Conservation (phyloP, 2,797 vertebrate genomes). For the Chelidonichthys spinosus region DNA sequence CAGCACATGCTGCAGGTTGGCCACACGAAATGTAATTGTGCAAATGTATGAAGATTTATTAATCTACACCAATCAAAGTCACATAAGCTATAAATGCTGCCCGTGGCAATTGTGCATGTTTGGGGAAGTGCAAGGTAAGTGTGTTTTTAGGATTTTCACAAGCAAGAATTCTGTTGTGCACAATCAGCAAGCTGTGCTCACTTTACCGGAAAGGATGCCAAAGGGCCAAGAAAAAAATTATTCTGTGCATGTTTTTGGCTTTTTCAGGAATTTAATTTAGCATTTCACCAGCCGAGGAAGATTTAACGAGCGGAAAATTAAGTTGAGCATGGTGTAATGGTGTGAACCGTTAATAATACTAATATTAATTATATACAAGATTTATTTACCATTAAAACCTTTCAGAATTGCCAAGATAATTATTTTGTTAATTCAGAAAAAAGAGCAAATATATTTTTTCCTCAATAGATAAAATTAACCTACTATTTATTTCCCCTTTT, state of each 20-base stretch:
- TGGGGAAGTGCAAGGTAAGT: not conserved
- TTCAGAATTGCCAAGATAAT: too few relatives aligned
- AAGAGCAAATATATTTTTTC: not conserved
- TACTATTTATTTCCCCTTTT: too few relatives aligned
- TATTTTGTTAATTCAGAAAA: not conserved
- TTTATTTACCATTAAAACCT: too few relatives aligned
- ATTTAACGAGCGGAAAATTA: not conserved
- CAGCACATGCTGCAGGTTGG: constrained; percentile 8
- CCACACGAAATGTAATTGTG: constrained; percentile 24
- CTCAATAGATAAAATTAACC: not conserved
- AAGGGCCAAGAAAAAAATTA: not conserved
- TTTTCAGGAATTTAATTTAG: not conserved
- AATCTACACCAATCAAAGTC: constrained; percentile 42
- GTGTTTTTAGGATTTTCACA: not conserved
- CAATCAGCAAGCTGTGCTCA: not conserved
- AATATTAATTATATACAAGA: too few relatives aligned
- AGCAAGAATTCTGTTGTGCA: not conserved
- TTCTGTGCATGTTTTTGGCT: not conserved
- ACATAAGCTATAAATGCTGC: constrained; percentile 12
- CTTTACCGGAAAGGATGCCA: not conserved
- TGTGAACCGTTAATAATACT: too few relatives aligned
- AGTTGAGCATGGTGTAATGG: too few relatives aligned
- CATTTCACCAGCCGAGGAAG: rapidly evolving
- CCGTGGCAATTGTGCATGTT: not conserved
- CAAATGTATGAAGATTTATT: constrained; percentile 16